These are phyloP conservation scores for Orius insidiosus DNA, from an alignment of 1,140 invertebrate species.

Conservation along the genomic window DNA sequence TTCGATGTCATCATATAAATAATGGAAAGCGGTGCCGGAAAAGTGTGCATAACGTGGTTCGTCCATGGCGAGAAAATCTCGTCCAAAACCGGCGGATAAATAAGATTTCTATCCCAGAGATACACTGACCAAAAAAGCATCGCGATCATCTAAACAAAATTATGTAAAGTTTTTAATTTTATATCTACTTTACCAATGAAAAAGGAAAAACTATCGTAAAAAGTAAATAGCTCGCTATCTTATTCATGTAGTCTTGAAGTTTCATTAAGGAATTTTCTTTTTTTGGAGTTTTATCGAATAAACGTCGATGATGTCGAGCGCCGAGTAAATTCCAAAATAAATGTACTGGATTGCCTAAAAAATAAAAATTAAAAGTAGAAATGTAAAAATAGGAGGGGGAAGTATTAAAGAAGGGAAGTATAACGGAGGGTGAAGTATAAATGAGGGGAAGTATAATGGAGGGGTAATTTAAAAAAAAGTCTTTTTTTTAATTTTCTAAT, in stretches of 20 bases:
- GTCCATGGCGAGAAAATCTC: slow-evolving; percentile 42
- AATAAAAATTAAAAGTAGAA: background rate
- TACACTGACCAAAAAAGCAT: slow-evolving; percentile 48
- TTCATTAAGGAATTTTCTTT: background rate
- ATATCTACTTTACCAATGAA: background rate
- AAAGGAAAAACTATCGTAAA: slow-evolving; percentile 1
- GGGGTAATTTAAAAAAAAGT: too few relatives aligned
- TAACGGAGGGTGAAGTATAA: too few relatives aligned
- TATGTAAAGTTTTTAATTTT: background rate
- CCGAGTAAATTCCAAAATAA: background rate
- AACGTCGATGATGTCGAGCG: background rate
- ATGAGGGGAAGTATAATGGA: too few relatives aligned
- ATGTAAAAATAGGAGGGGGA: too few relatives aligned
- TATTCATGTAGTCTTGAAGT: background rate
- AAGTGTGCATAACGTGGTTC: slow-evolving; percentile 48
- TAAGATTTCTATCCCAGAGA: slow-evolving; percentile 43
- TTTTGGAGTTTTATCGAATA: background rate
- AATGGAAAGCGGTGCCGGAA: slow-evolving; percentile 27
- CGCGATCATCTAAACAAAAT: slow-evolving; percentile 36
- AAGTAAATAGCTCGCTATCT: background rate
- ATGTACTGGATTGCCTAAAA: background rate
- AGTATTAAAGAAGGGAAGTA: too few relatives aligned
- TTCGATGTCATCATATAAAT: slow-evolving; percentile 28
- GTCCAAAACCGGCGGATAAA: slow-evolving; percentile 43
- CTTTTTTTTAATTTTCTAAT: too few relatives aligned